These are phyloP conservation scores for Aphodius sticticus DNA, from an alignment of 2,888 invertebrate species.

Conservation along the genomic window DNA sequence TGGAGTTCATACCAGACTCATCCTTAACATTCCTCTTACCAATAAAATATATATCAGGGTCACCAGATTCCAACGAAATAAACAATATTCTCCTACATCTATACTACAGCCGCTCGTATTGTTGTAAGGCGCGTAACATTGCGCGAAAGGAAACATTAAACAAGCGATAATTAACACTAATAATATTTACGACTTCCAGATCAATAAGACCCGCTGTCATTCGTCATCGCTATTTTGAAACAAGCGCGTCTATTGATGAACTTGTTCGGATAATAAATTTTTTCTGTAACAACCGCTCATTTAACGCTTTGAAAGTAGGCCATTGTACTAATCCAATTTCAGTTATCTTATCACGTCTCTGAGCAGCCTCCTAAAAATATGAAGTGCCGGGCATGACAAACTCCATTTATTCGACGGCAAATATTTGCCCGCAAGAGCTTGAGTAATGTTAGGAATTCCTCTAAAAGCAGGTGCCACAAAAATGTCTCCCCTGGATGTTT, in stretches of 20 bases:
- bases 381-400: not conserved
- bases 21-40: too few species aligned
- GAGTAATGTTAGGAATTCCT: not conserved
- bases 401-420: not conserved
- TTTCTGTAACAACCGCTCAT: not conserved
- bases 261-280: not conserved
- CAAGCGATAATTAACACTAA: not conserved
- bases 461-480: not conserved
- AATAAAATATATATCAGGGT: too few species aligned
- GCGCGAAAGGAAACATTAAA: not conserved
- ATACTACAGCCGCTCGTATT: too few species aligned
- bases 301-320: not conserved
- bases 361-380: not conserved
- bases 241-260: not conserved
- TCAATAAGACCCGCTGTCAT: not conserved
- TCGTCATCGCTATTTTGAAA: not conserved
- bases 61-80: too few species aligned
- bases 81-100: too few species aligned
- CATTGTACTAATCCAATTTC: slow-evolving; percentile 4
- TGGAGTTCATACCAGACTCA: too few species aligned
- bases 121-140: too few species aligned
- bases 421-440: not conserved
- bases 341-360: not conserved
- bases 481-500: not conserved
- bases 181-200: not conserved